Base-by-base conservation (phyloP, 2,888 invertebrate genomes). In the Stomorhina lunata region DNA sequence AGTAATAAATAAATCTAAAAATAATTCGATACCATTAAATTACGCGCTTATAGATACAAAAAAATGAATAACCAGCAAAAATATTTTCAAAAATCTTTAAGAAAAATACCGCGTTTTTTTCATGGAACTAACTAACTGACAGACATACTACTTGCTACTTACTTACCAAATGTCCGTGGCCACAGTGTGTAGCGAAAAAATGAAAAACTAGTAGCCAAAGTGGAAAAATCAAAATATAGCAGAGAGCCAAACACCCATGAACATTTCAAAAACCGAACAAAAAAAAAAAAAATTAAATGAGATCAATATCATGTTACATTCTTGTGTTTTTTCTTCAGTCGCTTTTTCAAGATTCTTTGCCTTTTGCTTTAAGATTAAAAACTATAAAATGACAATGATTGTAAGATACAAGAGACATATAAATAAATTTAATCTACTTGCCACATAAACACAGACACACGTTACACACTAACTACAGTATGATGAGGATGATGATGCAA, bases 1-100 rank as follows among this genome's bases (percentile, higher is more conserved):
- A 66, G 75, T 82, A 82, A 82, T 82, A 82, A 82, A 82, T 82
- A 82, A 79, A 82, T 79, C 82, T 79, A 75, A 82, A 82, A 82
- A 82, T 79, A 79, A 71, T 69, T 71, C 69, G 59, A 57, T 68
- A 79, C 82, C 75, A 82, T 79, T 82, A 82, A 82, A 79, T 79
- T 79, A 82, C 75, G 71, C 75, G 79, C 79, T 61, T 71, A 82
- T 75, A 65, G 71, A 66, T 29, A 7, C 59, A 25, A 50, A 22
- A 68, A n/a, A 45, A 27, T 20, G 34, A 34, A n/a, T 20, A 50
- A 29, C 12, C 25, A 17, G 45, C 29, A 48, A 27, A 82, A 59
- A 68, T 65, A 61, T 71, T 76, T 43, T 66, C n/a, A n/a, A n/a
- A 79, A 82, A 76, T 79, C 79, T 76, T 66, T 40, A 79, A 79